Evolutionary conservation across 2,113 vertebrate genomes (phyloP), one percentile per base, ranked within the genome.

Genomic region (Phalacrocorax aristotelis): DNA sequence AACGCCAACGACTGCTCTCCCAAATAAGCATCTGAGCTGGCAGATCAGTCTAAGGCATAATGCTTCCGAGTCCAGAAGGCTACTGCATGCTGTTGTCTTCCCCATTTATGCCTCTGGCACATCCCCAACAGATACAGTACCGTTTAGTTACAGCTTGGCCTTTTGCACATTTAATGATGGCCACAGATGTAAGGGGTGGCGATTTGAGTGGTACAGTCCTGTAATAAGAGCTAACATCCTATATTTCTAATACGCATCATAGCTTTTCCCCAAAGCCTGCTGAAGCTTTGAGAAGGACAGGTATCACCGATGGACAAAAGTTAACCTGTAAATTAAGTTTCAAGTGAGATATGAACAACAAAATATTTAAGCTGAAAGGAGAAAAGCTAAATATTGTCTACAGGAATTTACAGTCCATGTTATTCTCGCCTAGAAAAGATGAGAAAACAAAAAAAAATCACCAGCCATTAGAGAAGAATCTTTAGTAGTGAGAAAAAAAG

Each of bases 101-200:
- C 38, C 65, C 27, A 10, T 60, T 93, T 84, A 40, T 36, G 69
- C 36, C 65, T 8, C 65, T 96, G 95, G 95, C 96, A 89, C n/a
- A 60, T 25, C 23, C 81, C 74, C 94, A 95, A 8, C 21, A 82
- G 51, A 89, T 10, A 70, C 23, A 87, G 61, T 1, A 25, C 77
- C 69, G 57, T 52, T 89, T 55, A 87, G 74, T 75, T 89, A 95
- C 91, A 91, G 94, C 65, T 55, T 89, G 93, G 93, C 93, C 94
- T 96, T 93, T 72, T 84, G 52, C 81, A 91, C 84, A 22, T 70
- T 89, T 89, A 89, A 79, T 30, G 77, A 94, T 9, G 44, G 84
- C 25, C 93, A 97, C 93, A 96, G 94, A 97, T 89, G 91, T 34
- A 75, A 78, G 83, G 83, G 89, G 83, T 68, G 72, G 84, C 44